Conservation (phyloP, 2,113 vertebrate species). For the Tachycineta bicolor region DNA sequence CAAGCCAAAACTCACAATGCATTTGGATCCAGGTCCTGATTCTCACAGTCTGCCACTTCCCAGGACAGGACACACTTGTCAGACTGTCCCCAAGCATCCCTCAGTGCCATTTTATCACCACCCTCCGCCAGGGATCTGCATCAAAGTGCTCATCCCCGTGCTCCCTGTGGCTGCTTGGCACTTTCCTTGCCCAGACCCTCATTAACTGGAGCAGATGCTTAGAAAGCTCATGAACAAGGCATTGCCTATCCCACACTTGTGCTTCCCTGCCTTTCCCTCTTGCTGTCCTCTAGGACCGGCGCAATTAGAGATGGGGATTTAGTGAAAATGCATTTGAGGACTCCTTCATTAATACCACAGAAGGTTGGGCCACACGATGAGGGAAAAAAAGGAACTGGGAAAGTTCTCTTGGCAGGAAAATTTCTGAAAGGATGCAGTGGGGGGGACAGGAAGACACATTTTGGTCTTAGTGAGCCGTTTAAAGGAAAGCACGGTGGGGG, state of each 20-base stretch:
- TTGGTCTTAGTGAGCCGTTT: neutral
- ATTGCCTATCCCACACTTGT: neutral
- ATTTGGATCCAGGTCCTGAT: neutral
- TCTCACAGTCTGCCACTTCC: conserved; percentile 16
- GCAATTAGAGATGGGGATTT: neutral
- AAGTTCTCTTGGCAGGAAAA: neutral
- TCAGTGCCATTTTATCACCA: neutral
- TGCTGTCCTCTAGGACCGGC: neutral
- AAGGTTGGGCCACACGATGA: neutral
- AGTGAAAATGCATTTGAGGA: neutral
- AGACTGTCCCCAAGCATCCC: neutral
- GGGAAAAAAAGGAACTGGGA: neutral
- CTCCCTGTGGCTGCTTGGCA: neutral
- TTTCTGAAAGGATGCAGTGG: neutral
- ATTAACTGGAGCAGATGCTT: neutral
- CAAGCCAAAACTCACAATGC: conserved; percentile 2
- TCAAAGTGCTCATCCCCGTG: neutral
- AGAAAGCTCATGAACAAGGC: neutral
- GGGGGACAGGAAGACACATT: neutral
- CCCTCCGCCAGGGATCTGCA: neutral
- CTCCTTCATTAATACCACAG: conserved; percentile 1
- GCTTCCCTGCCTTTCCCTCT: neutral
- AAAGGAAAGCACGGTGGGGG: neutral
- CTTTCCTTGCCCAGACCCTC: neutral
- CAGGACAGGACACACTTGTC: neutral